phyloP scores from a whole-genome alignment of 2,888 invertebrate species.

The Trachelus stipa region DNA sequence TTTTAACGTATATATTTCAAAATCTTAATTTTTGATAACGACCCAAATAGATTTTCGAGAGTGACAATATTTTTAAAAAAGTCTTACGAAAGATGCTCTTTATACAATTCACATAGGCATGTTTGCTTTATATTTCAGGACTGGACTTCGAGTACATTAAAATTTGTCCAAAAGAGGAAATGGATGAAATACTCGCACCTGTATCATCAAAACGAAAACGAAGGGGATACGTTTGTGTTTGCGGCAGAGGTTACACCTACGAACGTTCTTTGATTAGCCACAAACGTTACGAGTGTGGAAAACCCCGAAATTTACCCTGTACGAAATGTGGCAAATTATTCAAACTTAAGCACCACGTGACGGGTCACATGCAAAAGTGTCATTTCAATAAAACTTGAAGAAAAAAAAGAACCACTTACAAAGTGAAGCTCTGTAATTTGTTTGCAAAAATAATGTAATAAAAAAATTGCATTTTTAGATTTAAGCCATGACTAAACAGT shows the following conservation, averaged over 20 bases:
- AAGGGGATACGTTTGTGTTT: conserved; percentile 36
- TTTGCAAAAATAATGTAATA: too few species aligned
- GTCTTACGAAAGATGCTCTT: not conserved
- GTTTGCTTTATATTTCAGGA: not conserved
- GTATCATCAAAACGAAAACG: not conserved
- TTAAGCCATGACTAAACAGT: too few species aligned
- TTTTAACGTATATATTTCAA: not conserved
- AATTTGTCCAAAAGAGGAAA: not conserved
- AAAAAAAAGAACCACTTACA: too few species aligned
- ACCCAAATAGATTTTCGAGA: not conserved
- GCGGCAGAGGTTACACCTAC: conserved; percentile 57
- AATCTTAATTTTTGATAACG: not conserved
- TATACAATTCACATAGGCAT: conserved; percentile 1
- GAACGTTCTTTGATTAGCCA: conserved; percentile 60
- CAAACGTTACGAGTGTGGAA: conserved; percentile 62
- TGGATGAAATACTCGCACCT: conserved; percentile 11
- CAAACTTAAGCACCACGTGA: conserved; percentile 53
- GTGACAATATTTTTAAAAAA: not conserved
- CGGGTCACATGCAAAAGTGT: conserved; percentile 39
- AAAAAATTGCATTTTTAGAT: too few species aligned
- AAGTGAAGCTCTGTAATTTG: too few species aligned
- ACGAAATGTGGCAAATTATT: conserved; percentile 57
- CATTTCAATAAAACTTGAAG: conserved; percentile 17
- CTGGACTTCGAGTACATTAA: not conserved
- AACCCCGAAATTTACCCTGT: conserved; percentile 62